A percentile compares a stretch with the other conserved stretches of the same genome.
Evolutionary conservation across 2,113 vertebrate genomes (phyloP).

Genomic region (Neolamprologus longior): DNA sequence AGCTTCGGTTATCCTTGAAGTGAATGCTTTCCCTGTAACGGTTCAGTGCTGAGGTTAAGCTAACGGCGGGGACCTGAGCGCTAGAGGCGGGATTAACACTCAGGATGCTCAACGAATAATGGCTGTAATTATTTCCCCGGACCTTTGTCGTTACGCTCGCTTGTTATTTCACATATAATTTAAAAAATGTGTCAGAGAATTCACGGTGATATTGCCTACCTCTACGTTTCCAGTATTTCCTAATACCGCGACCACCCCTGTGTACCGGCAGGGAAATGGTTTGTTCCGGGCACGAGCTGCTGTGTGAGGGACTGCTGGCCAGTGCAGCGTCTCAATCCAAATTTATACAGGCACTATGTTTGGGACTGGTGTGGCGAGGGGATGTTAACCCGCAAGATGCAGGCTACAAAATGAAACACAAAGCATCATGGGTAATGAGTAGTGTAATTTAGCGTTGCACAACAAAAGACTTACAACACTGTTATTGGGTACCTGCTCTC

Average conservation of each 20-base stretch:
- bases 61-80: background rate
- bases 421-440: constrained; percentile 1
- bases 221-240: background rate
- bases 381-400: background rate
- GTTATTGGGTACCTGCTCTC: background rate
- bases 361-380: background rate
- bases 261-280: background rate
- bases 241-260: background rate
- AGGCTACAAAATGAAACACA: background rate
- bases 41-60: background rate
- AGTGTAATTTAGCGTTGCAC: background rate
- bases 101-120: background rate
- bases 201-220: constrained; percentile 14
- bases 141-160: fast-evolving
- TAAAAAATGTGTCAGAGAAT: background rate
- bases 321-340: background rate
- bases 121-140: fast-evolving
- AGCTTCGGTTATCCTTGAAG: background rate
- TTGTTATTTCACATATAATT: fast-evolving
- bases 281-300: background rate
- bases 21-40: background rate
- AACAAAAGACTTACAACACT: background rate
- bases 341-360: background rate
- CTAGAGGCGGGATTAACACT: background rate
- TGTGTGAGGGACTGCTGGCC: background rate